Conservation (phyloP, 2,797 vertebrate species). For the Premnoplex brunnescens region DNA sequence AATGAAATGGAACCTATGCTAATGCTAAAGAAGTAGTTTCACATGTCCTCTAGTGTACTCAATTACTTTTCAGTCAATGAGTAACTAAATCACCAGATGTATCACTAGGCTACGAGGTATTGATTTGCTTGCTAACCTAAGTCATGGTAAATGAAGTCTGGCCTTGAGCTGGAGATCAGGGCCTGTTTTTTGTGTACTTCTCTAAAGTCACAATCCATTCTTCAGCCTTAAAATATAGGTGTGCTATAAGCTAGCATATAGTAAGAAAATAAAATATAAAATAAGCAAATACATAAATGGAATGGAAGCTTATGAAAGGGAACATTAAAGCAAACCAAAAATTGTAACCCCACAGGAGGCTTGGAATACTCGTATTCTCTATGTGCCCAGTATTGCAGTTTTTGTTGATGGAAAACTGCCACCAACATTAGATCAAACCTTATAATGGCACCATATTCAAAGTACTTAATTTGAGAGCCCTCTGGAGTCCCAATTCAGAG, state of each 20-base stretch:
- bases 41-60: background rate
- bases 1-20: background rate
- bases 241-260: background rate
- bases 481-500: conserved; percentile 48
- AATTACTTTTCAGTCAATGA: conserved; percentile 34
- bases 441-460: conserved; percentile 23
- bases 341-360: background rate
- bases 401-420: background rate
- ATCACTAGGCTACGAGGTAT: conserved; percentile 14
- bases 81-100: conserved; percentile 43
- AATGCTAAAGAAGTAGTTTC: background rate
- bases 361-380: background rate
- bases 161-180: conserved; percentile 4
- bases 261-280: background rate
- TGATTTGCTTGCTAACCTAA: conserved; percentile 24
- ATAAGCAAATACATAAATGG: background rate
- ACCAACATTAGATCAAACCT: conserved; percentile 7
- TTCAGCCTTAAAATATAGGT: background rate
- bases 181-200: background rate
- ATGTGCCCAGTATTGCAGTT: background rate
- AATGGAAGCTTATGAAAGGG: background rate
- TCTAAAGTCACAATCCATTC: background rate
- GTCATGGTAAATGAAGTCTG: background rate
- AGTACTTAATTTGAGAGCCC: conserved; percentile 42
- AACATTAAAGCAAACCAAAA: background rate